Evolutionary conservation across 1,140 invertebrate species (phyloP).

Genomic region (Cotesia chilonis): DNA sequence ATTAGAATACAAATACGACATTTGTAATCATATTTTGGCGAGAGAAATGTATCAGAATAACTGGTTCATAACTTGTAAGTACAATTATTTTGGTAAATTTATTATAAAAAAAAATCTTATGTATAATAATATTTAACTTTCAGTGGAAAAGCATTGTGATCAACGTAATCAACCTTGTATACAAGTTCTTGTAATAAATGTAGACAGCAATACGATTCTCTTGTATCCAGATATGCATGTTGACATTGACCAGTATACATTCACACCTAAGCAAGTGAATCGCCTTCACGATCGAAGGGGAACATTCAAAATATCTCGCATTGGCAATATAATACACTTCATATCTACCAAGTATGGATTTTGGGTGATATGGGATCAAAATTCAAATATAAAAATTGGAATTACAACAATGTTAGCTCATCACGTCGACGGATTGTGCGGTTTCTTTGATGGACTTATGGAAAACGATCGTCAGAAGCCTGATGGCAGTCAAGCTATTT

Average conservation of each 20-base stretch:
- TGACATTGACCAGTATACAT: conserved; percentile 72
- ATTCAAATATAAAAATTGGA: conserved; percentile 76
- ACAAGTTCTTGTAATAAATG: conserved; percentile 69
- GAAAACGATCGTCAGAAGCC: conserved; percentile 77
- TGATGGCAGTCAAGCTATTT: conserved; percentile 70
- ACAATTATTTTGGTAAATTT: background rate
- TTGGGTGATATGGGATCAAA: conserved; percentile 74
- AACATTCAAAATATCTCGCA: conserved; percentile 72
- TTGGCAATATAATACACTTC: conserved; percentile 75
- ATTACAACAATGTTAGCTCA: conserved; percentile 70
- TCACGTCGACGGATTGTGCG: conserved; percentile 80
- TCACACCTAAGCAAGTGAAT: conserved; percentile 74
- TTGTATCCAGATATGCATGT: conserved; percentile 74
- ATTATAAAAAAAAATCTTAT: background rate
- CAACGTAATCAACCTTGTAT: conserved; percentile 62
- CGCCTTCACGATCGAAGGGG: conserved; percentile 72
- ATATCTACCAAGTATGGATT: conserved; percentile 76
- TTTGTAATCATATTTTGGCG: conserved; percentile 81
- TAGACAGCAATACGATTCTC: conserved; percentile 68
- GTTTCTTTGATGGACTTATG: conserved; percentile 74
- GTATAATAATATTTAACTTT: conserved; percentile 41
- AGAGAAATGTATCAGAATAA: conserved; percentile 71
- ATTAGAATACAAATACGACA: conserved; percentile 78
- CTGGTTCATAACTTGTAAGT: conserved; percentile 75
- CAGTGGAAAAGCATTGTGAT: conserved; percentile 75